Evolutionary conservation across 2,113 vertebrate species (phyloP), one percentile per base, ranked within the genome.

Genomic region (Noturus placidus): DNA sequence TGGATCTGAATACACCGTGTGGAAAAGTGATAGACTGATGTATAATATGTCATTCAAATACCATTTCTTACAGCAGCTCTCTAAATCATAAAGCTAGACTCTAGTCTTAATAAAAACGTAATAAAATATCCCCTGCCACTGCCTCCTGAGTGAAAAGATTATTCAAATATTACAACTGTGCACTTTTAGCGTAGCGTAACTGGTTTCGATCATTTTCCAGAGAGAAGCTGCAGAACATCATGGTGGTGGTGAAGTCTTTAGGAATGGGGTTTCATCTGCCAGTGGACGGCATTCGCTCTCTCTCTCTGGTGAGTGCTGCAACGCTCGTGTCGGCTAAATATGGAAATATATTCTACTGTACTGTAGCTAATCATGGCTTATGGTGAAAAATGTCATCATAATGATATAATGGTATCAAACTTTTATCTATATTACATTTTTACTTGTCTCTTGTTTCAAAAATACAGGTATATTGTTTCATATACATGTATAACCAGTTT

Each of bases 211-310:
- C 85, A 76, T 87, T 85, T 83, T 57, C 80, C 93, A 99, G 97
- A 87, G 95, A 96, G 94, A 95, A 96, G 83, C 96, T 99, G 15
- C 92, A 94, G 78, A 95, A 97, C 87, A 96, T 98, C 88, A 90
- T 96, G 92, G 97, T 99, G 92, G 95, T 99, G 91, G 96, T 99
- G 90, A 99, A 99, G 92, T 97, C 97, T 59, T 89, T 99, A 91
- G 98, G 98, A 82, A 97, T 99, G 95, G 98, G 98, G 1, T 99
- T 99, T 93, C 98, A 99, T 88, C 96, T 99, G 1, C 97, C 97
- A 35, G 97, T 97, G 13, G 95, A 98, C 56, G 97, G 98, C 87
- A 95, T 99, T 83, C 96, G 96, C 76, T 97, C 96, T 30, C 93
- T 98, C 11, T 96, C 95, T 85, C 95, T 95, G 94, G 98, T 99